Percentiles rank a stretch among this genome's conserved stretches.
phyloP scores from a whole-genome alignment of 1,140 invertebrate species.

The Drosophila tsacasi region DNA sequence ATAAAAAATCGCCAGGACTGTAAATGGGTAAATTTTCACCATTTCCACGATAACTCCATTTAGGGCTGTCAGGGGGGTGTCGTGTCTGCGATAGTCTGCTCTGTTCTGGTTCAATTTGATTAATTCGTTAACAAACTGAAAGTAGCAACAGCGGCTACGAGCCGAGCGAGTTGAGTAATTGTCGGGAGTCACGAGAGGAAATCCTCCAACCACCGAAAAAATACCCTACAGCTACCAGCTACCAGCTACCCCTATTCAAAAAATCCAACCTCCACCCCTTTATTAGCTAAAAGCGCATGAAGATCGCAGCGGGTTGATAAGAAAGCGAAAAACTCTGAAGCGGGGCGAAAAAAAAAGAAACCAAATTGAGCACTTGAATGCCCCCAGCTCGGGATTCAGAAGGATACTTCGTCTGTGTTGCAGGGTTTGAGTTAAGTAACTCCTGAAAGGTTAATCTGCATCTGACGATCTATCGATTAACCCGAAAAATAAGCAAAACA shows the following conservation, averaged over 20 bases:
- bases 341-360: conserved; percentile 15
- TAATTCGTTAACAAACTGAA: conserved; percentile 83
- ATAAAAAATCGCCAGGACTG: conserved; percentile 63
- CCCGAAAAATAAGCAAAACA: conserved; percentile 13
- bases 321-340: conserved; percentile 32
- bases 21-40: conserved; percentile 52
- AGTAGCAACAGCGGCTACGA: conserved; percentile 72
- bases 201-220: conserved; percentile 11
- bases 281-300: conserved; percentile 82
- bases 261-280: conserved; percentile 25
- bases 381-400: conserved; percentile 10
- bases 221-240: conserved; percentile 25
- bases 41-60: conserved; percentile 71
- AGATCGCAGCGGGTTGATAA: conserved; percentile 67
- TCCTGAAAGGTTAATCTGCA: conserved; percentile 48
- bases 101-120: conserved; percentile 75
- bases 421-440: conserved; percentile 7
- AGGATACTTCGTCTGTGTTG: background rate
- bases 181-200: conserved; percentile 69
- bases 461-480: conserved; percentile 53
- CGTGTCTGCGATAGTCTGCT: conserved; percentile 13
- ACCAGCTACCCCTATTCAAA: conserved; percentile 32
- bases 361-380: conserved; percentile 78
- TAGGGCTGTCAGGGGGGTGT: conserved; percentile 24
- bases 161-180: conserved; percentile 67